These are phyloP conservation scores for Iphiclides podalirius DNA, from an alignment of 2,888 invertebrate genomes.

Conservation along the genomic window DNA sequence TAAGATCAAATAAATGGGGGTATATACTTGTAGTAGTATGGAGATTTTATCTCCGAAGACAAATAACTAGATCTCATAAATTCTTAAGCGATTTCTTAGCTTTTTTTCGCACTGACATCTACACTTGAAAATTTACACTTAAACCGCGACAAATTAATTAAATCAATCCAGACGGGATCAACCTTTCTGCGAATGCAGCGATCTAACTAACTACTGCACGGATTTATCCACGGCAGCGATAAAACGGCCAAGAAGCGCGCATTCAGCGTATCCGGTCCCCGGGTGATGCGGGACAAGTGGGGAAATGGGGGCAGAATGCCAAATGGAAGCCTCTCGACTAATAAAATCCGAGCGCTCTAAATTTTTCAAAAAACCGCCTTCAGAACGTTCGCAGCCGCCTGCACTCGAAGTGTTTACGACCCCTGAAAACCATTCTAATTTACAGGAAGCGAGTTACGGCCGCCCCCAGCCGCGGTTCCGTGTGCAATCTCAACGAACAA, in stretches of 20 bases:
- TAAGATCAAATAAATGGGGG: too few relatives aligned
- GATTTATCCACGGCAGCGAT: conserved; percentile 5
- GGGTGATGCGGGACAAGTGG: not conserved
- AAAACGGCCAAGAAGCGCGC: conserved; percentile 6
- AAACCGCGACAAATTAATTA: not conserved
- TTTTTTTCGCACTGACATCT: too few relatives aligned
- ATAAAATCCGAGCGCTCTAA: conserved; percentile 6
- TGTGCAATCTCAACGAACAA: not conserved
- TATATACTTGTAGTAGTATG: too few relatives aligned
- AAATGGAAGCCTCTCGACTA: conserved; percentile 1
- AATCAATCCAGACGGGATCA: not conserved
- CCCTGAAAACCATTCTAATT: conserved; percentile 10
- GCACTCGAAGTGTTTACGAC: conserved; percentile 11
- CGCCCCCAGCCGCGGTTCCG: too few relatives aligned
- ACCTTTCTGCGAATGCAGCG: not conserved
- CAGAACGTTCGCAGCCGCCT: conserved; percentile 5
- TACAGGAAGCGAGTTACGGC: conserved; percentile 5
- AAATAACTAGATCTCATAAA: too few relatives aligned
- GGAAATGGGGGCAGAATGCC: conserved; percentile 3
- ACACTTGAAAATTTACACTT: too few relatives aligned
- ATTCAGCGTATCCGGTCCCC: conserved; percentile 5
- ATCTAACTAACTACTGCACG: not conserved
- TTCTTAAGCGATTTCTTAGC: too few relatives aligned
- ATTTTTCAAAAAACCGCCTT: conserved; percentile 9
- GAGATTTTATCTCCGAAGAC: too few relatives aligned